Base-by-base conservation (phyloP, 2,113 vertebrate genomes). In the Planiliza haematocheilus region DNA sequence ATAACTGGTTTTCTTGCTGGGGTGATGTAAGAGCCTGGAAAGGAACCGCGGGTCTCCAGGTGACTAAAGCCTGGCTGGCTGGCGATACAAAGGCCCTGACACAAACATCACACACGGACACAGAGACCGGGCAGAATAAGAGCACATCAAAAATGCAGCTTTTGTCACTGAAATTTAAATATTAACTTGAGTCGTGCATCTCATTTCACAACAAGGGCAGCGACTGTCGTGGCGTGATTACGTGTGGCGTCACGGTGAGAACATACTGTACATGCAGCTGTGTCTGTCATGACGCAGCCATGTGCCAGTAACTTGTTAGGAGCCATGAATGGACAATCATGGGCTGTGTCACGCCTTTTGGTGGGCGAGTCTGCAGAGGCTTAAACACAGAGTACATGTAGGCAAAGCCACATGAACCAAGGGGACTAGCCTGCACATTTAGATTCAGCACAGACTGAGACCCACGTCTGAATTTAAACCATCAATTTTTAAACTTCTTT, bases 311-410 rank as follows among this genome's bases (percentile, higher is more conserved):
- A 45, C 48, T 20, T 57, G 66, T 66, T 8, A 9, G 11, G 46
- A 70, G 73, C 39, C 17, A 38, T 89, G 83, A 92, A 85, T 87
- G 34, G 62, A 91, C 86, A 91, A 89, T 89, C 49, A 70, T 16
- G 9, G 62, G 16, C 73, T 86, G 78, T 89, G 76, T 82, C 60
- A 60, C 24, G 50, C 49, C 51, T 53, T 39, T 42, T 49, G 34
- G 17, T 57, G 36, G 78, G 70, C 1, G n/a, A n/a, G 34, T 52
- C 7, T 57, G 8, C 53, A 30, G 53, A 41, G 38, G 43, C 36
- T 16, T 62, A 24, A 70, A 70, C 48, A 79, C 18, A 42, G 13
- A 46, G 24, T 46, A 10, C 57, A 74, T 43, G n/a, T 17, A 59
- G 72, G 49, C 62, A 81, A 74, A 82, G 57, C 8, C 49, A 68